phyloP scores from a whole-genome alignment of 2,797 vertebrate genomes.

The Scolopax rusticola region DNA sequence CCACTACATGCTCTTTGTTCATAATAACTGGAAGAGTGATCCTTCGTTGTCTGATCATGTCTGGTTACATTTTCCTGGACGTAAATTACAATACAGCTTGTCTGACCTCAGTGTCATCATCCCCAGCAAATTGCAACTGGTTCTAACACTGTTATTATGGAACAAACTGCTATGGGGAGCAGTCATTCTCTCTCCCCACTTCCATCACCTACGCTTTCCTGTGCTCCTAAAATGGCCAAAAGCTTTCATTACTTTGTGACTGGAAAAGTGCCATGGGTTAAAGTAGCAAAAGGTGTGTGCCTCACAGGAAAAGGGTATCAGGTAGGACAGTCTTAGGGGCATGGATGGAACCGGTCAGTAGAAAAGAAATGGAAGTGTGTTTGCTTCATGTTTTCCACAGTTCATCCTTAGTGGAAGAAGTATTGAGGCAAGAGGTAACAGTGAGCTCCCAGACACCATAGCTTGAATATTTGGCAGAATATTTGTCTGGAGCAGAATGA shows the following conservation, averaged over 20 bases:
- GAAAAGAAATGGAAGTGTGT: background rate
- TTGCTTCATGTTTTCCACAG: background rate
- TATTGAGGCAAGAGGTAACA: background rate
- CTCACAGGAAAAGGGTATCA: background rate
- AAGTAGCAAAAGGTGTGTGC: background rate
- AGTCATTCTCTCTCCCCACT: background rate
- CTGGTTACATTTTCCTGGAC: conserved; percentile 48
- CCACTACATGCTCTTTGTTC: conserved; percentile 27
- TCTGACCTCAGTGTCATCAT: conserved; percentile 58
- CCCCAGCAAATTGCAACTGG: conserved; percentile 52
- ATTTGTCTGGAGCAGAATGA: background rate
- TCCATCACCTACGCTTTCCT: background rate
- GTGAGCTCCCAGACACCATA: background rate
- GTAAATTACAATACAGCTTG: conserved; percentile 50
- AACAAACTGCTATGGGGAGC: background rate
- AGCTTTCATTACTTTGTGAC: conserved; percentile 11
- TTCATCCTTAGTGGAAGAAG: background rate
- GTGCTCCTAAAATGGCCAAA: background rate
- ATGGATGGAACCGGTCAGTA: background rate
- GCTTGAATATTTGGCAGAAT: background rate
- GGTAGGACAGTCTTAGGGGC: background rate
- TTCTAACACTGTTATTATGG: conserved; percentile 50
- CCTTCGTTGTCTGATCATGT: conserved; percentile 55
- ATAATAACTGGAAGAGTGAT: conserved; percentile 42
- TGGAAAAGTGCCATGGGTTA: background rate